Base-by-base conservation (phyloP, 2,113 vertebrate genomes). In the Nicator chloris region DNA sequence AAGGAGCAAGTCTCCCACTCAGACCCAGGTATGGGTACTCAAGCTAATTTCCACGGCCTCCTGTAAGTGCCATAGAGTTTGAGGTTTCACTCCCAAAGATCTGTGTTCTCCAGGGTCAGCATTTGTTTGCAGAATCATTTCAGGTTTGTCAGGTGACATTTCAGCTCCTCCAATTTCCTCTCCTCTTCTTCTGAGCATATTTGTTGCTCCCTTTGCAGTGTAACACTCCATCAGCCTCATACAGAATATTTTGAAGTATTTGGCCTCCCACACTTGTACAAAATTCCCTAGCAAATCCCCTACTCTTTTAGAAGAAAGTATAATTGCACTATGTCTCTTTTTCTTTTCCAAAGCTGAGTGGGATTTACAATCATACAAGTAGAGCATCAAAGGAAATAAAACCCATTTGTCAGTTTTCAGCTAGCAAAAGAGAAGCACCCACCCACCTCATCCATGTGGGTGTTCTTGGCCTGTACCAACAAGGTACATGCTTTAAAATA, bases 371-470 rank as follows among this genome's bases (percentile, higher is more conserved):
- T 91, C 92, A 95, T 86, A 84, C 66, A 76, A 75, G 50, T 72
- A 92, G 82, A 91, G 44, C 56, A 95, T 92, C 85, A 95, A 97
- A 97, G 87, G 71, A 90, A 97, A 97, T 95, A 95, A 96, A 97
- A 88, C 64, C 90, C 96, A 97, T 97, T 98, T 95, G 95, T 97
- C 97, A 75, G 89, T 82, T 95, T 96, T 77, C 88, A 94, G 76
- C 91, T 82, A 70, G 90, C 50, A 53, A 93, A 91, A 93, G 89
- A 94, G 95, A 97, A 97, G 84, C 79, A 94, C 84, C 96, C 92
- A 82, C 95, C 90, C 96, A 96, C 96, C 97, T 97, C 69, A 76
- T 90, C 66, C 92, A 79, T 95, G 98, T 98, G 97, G 97, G 97
- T 93, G 96, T 97, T 95, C 73, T 96, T 96, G 96, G 97, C 92